Evolutionary conservation across 2,888 invertebrate genomes (phyloP).

Genomic region (Altica lythri): DNA sequence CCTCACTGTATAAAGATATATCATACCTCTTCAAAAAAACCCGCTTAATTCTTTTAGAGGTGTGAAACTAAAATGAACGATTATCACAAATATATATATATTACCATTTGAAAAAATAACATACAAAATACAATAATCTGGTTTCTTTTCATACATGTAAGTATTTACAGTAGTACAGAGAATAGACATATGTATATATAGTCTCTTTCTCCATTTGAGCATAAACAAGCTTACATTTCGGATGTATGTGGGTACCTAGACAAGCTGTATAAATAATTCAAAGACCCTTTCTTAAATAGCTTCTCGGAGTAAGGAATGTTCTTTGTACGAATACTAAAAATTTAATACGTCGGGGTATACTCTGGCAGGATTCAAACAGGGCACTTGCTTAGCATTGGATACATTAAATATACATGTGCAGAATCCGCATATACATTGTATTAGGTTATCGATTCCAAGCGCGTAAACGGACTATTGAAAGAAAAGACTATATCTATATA

Average conservation of each 20-base stretch:
- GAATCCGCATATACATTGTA: slow-evolving; percentile 25
- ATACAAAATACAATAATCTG: too few species aligned
- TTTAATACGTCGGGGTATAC: slow-evolving; percentile 33
- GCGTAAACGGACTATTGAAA: too few species aligned
- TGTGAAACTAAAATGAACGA: too few species aligned
- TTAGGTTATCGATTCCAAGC: slow-evolving; percentile 8
- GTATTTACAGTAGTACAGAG: too few species aligned
- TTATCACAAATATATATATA: too few species aligned
- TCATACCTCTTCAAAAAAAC: too few species aligned
- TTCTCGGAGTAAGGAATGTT: slow-evolving; percentile 31
- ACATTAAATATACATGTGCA: slow-evolving; percentile 31
- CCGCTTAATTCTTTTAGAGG: too few species aligned
- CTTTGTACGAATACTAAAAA: slow-evolving; percentile 37
- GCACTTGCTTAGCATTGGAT: slow-evolving; percentile 35
- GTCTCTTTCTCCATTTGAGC: slow-evolving; percentile 18
- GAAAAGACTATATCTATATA: too few species aligned
- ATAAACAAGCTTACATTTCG: slow-evolving; percentile 24
- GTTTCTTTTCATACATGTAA: too few species aligned
- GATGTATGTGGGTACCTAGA: slow-evolving; percentile 30
- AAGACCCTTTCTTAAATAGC: slow-evolving; percentile 33
- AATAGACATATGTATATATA: slow-evolving; percentile 7
- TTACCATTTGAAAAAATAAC: too few species aligned
- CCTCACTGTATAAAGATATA: too few species aligned
- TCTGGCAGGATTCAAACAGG: slow-evolving; percentile 31
- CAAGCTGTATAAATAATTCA: slow-evolving; percentile 35